Evolutionary conservation across 2,888 invertebrate species (phyloP).

Genomic region (Chrysotoxum bicinctum): DNA sequence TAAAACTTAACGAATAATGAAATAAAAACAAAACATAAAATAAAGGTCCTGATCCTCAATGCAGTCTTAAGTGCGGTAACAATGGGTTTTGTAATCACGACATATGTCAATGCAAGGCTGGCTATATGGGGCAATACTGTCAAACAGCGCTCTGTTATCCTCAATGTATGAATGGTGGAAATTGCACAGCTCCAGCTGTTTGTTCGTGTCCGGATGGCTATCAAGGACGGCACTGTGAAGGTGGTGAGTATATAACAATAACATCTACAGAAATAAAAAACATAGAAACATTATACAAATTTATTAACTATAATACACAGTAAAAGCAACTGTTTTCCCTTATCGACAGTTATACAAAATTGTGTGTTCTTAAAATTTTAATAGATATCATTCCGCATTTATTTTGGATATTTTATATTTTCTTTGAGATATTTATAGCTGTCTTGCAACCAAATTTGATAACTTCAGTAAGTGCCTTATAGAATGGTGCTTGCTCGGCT

Average conservation of each 20-base stretch:
- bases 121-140: constrained; percentile 95
- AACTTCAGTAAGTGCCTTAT: constrained; percentile 89
- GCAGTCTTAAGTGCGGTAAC: constrained; percentile 92
- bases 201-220: constrained; percentile 95
- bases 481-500: constrained; percentile 97
- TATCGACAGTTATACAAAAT: constrained; percentile 38
- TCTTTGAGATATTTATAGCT: constrained; percentile 96
- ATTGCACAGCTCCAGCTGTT: constrained; percentile 93
- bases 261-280: neutral
- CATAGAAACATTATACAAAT: neutral
- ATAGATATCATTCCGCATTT: neutral
- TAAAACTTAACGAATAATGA: neutral
- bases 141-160: constrained; percentile 95
- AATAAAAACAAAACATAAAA: constrained; percentile 11
- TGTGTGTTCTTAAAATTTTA: neutral
- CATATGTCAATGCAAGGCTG: constrained; percentile 93
- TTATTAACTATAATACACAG: constrained; percentile 40
- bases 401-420: constrained; percentile 84
- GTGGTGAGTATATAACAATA: constrained; percentile 84
- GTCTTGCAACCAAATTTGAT: constrained; percentile 96
- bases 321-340: constrained; percentile 33
- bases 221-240: constrained; percentile 95
- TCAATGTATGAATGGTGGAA: constrained; percentile 95
- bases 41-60: constrained; percentile 93
- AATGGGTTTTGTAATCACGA: constrained; percentile 92